A percentile compares a stretch with the other conserved stretches of the same genome.
Conservation (phyloP, 2,797 vertebrate genomes). For the Poeciliopsis infans region DNA sequence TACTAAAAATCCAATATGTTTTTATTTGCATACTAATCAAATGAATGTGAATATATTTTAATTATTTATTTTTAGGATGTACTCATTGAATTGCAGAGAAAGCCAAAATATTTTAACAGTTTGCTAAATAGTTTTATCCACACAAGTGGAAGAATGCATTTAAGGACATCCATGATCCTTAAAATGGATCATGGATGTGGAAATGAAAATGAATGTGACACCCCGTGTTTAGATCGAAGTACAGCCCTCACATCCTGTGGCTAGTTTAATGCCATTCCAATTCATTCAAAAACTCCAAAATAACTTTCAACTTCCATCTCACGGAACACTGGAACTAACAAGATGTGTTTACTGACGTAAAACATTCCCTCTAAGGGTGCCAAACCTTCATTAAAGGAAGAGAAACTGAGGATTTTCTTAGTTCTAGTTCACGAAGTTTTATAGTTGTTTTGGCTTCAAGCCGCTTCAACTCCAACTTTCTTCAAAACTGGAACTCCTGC, state of each 20-base stretch:
- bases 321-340: neutral
- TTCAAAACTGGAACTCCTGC: neutral
- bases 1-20: too few relatives aligned
- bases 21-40: too few relatives aligned
- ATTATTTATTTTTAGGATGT: too few relatives aligned
- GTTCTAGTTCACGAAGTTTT: neutral
- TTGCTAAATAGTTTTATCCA: too few relatives aligned
- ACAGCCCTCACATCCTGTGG: neutral
- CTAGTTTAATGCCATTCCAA: neutral
- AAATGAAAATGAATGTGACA: too few relatives aligned
- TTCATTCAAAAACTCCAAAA: neutral
- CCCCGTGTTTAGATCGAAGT: neutral
- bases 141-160: too few relatives aligned
- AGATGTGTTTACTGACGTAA: neutral
- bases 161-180: too few relatives aligned
- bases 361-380: neutral
- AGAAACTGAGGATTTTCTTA: neutral
- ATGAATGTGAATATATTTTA: too few relatives aligned
- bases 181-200: too few relatives aligned
- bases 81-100: too few relatives aligned
- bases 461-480: neutral
- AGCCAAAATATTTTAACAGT: too few relatives aligned
- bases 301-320: neutral
- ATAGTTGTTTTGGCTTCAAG: neutral
- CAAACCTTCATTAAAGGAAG: neutral